phyloP scores from a whole-genome alignment of 2,113 vertebrate genomes.

The Elephantulus edwardii region DNA sequence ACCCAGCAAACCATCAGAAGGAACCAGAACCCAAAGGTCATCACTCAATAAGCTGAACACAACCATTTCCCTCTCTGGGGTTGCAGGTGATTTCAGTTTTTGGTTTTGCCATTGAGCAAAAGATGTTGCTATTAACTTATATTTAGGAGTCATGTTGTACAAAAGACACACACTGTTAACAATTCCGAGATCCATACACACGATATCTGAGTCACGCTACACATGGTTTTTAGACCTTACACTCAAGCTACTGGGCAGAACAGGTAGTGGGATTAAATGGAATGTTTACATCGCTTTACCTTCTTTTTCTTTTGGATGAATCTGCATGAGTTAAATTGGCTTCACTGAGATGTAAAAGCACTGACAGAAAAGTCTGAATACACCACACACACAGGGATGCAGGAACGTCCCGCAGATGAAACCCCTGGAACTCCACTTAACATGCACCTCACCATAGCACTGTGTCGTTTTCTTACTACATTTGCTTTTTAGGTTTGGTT shows the following conservation, averaged over 20 bases:
- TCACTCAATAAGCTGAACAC: not conserved
- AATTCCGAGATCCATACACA: not conserved
- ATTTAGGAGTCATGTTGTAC: not conserved
- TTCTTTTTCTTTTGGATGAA: not conserved
- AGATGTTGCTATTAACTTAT: not conserved
- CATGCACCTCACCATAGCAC: conserved; percentile 15
- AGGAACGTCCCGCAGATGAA: not conserved
- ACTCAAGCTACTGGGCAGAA: conserved; percentile 17
- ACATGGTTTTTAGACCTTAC: not conserved
- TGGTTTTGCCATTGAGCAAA: not conserved
- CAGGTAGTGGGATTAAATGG: conserved; percentile 32
- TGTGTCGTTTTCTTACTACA: conserved; percentile 61
- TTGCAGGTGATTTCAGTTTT: not conserved
- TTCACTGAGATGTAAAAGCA: conserved; percentile 43
- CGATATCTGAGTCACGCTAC: not conserved
- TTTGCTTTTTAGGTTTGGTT: conserved; percentile 36
- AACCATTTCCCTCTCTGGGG: not conserved
- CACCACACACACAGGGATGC: not conserved
- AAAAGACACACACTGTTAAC: not conserved
- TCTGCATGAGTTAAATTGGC: conserved; percentile 24
- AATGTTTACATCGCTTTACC: conserved; percentile 37
- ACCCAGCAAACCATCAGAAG: not conserved
- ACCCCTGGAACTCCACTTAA: conserved; percentile 26
- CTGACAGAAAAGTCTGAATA: conserved; percentile 2
- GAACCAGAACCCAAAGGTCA: too few relatives aligned